phyloP scores from a whole-genome alignment of 2,797 vertebrate genomes.

The Psittacula echo region DNA sequence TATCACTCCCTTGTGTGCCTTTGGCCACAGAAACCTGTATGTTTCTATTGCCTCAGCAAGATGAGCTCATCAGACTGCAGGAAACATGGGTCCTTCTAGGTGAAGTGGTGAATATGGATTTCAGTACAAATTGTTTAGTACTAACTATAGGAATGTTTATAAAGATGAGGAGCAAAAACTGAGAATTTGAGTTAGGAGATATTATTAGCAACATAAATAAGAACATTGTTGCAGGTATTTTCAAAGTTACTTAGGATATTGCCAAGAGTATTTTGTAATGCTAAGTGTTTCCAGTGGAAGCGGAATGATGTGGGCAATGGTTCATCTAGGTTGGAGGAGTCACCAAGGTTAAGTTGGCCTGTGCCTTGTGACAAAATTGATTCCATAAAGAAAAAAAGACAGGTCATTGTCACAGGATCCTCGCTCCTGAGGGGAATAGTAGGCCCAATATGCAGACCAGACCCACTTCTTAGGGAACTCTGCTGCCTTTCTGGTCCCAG shows the following conservation, averaged over 20 bases:
- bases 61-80: background rate
- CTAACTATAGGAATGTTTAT: background rate
- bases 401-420: background rate
- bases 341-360: background rate
- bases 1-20: background rate
- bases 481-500: background rate
- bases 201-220: background rate
- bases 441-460: background rate
- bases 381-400: background rate
- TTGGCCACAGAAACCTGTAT: background rate
- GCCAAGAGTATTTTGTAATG: background rate
- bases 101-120: background rate
- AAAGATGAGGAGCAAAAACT: background rate
- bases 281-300: background rate
- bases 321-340: background rate
- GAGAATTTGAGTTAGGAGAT: background rate
- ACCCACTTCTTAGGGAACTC: background rate
- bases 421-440: background rate
- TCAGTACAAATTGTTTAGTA: background rate
- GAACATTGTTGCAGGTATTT: background rate
- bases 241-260: background rate
- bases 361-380: rapidly evolving
- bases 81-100: background rate
- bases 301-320: background rate
- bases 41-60: background rate